A percentile compares a stretch with the other conserved stretches of the same genome.
phyloP scores from a whole-genome alignment of 2,113 vertebrate species.

The Solea solea region DNA sequence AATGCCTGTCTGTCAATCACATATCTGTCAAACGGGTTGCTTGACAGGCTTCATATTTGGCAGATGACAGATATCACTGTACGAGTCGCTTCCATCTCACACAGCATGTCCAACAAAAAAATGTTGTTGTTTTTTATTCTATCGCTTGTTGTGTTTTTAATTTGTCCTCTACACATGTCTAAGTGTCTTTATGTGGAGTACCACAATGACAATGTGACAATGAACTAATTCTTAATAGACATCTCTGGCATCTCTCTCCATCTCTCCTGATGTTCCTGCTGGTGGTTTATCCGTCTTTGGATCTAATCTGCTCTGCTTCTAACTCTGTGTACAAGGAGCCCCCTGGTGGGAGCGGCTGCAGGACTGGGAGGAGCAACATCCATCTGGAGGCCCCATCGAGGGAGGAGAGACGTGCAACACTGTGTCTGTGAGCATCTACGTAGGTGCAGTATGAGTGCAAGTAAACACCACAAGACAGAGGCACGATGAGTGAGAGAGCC shows the following conservation, averaged over 20 bases:
- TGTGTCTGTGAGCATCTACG: background rate
- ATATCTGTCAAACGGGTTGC: no score
- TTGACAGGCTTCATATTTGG: no score
- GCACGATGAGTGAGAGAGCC: background rate
- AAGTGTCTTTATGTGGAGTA: no score
- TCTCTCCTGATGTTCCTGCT: conserved; percentile 31
- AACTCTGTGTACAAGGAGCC: conserved; percentile 20
- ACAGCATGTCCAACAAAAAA: no score
- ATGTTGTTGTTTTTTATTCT: no score
- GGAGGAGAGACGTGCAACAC: background rate
- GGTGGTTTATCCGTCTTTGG: conserved; percentile 28
- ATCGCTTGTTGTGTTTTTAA: no score
- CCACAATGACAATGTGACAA: background rate
- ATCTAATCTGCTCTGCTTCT: conserved; percentile 23
- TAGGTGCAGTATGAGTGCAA: background rate
- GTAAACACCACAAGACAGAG: conserved; percentile 16
- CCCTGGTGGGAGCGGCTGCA: conserved; percentile 38
- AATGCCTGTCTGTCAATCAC: no score
- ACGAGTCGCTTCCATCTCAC: no score
- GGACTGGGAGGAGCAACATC: conserved; percentile 7
- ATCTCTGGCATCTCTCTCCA: conserved; percentile 9
- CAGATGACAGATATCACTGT: no score
- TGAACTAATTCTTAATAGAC: conserved; percentile 2
- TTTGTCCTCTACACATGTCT: no score
- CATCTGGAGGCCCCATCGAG: conserved; percentile 17